Evolutionary conservation across 2,888 invertebrate species (phyloP).

Genomic region (Dusona sp.): DNA sequence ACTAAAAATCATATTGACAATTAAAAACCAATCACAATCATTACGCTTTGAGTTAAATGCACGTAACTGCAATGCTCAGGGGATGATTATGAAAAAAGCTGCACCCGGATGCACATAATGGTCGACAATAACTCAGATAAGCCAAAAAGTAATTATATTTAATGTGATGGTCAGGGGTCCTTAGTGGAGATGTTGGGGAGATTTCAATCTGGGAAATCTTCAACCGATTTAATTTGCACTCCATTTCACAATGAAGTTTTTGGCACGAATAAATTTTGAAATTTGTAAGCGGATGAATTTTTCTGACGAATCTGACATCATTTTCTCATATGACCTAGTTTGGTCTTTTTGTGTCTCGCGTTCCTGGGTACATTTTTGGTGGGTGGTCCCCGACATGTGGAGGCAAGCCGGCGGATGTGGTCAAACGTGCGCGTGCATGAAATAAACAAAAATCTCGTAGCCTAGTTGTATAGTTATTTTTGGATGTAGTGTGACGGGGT

Average conservation of each 20-base stretch:
- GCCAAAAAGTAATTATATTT: not conserved
- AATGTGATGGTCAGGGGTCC: not conserved
- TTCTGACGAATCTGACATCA: not conserved
- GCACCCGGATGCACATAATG: not conserved
- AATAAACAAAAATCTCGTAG: constrained; percentile 64
- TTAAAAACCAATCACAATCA: not conserved
- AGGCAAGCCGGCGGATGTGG: constrained; percentile 80
- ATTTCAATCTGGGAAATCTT: not conserved
- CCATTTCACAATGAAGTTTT: not conserved
- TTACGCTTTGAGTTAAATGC: not conserved
- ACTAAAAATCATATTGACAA: not conserved
- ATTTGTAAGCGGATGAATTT: not conserved
- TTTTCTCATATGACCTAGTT: not conserved
- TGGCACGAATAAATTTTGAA: not conserved
- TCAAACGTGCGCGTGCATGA: constrained; percentile 69
- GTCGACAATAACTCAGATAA: not conserved
- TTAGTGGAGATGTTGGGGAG: not conserved
- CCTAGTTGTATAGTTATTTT: constrained; percentile 65
- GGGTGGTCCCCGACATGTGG: constrained; percentile 81
- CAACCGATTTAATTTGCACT: not conserved
- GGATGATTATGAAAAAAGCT: not conserved
- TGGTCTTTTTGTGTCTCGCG: constrained; percentile 43
- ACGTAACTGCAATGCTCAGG: not conserved
- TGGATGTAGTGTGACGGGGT: constrained; percentile 26
- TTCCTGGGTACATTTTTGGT: constrained; percentile 73